Evolutionary conservation across 2,797 vertebrate species (phyloP).

Genomic region (Sebastes oblongus): DNA sequence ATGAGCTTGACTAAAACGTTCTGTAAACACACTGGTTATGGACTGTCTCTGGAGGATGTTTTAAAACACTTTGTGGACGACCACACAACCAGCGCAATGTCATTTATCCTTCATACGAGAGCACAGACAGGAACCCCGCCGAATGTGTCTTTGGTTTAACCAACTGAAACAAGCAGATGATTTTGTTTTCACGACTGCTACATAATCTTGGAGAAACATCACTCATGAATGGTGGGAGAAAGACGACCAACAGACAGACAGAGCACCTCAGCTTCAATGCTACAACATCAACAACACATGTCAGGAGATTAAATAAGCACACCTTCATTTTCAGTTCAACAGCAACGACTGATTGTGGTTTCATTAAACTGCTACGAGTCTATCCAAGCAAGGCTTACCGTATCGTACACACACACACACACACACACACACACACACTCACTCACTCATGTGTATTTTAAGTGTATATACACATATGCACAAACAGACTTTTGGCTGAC

Average conservation of each 20-base stretch:
- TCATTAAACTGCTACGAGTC: not conserved
- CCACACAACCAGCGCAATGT: slow-evolving; percentile 26
- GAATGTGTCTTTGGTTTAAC: slow-evolving; percentile 73
- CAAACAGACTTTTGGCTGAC: slow-evolving; percentile 39
- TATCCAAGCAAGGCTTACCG: not conserved
- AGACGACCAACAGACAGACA: not conserved
- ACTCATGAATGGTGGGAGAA: not conserved
- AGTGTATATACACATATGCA: slow-evolving; percentile 13
- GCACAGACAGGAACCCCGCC: slow-evolving; percentile 28
- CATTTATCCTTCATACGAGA: slow-evolving; percentile 28
- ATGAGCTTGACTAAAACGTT: slow-evolving; percentile 13
- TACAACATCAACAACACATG: slow-evolving; percentile 24
- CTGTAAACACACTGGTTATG: slow-evolving; percentile 21
- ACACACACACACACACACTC: not conserved
- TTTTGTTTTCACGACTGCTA: slow-evolving; percentile 26
- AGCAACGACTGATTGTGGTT: slow-evolving; percentile 27
- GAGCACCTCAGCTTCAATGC: slow-evolving; percentile 34
- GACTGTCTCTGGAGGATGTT: slow-evolving; percentile 26
- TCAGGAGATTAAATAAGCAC: slow-evolving; percentile 40
- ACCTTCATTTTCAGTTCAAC: slow-evolving; percentile 18
- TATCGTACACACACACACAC: too few relatives aligned
- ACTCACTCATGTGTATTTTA: slow-evolving; percentile 6
- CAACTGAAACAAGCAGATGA: slow-evolving; percentile 35
- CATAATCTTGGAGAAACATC: slow-evolving; percentile 13
- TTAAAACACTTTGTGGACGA: slow-evolving; percentile 35